phyloP scores from a whole-genome alignment of 2,888 invertebrate species.

The Gastracanthus pulcherrimus region DNA sequence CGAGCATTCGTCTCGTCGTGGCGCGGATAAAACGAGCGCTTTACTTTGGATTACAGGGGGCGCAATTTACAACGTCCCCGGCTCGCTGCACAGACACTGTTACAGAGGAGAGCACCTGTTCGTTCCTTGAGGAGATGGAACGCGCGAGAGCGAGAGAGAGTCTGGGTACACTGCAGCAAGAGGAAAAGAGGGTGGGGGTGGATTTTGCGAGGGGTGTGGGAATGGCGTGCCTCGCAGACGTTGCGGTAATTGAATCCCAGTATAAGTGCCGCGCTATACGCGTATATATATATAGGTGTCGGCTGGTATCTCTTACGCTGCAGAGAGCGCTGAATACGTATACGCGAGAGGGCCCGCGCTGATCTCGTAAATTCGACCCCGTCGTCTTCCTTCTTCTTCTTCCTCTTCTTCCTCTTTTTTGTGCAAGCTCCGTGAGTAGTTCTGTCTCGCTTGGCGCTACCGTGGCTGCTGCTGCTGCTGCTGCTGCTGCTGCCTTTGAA shows the following conservation, averaged over 20 bases:
- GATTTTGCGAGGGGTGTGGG: slow-evolving; percentile 66
- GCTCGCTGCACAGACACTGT: slow-evolving; percentile 73
- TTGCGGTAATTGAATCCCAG: slow-evolving; percentile 78
- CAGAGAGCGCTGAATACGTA: slow-evolving; percentile 49
- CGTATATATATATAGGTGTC: slow-evolving; percentile 19
- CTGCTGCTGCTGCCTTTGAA: slow-evolving; percentile 31
- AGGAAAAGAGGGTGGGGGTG: slow-evolving; percentile 54
- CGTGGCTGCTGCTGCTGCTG: neutral
- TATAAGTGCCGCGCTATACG: slow-evolving; percentile 64
- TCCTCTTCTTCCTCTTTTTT: neutral
- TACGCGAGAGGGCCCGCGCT: slow-evolving; percentile 29
- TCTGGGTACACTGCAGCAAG: slow-evolving; percentile 8
- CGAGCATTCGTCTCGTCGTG: slow-evolving; percentile 75
- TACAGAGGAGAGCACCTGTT: slow-evolving; percentile 77
- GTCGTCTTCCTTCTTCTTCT: slow-evolving; percentile 34
- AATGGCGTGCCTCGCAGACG: slow-evolving; percentile 76
- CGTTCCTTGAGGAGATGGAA: slow-evolving; percentile 72
- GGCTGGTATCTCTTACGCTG: neutral
- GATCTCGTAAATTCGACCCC: slow-evolving; percentile 54
- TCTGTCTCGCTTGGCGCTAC: neutral
- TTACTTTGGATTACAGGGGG: slow-evolving; percentile 76
- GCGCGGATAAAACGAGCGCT: slow-evolving; percentile 77
- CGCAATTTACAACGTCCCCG: slow-evolving; percentile 75
- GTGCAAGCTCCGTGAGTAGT: neutral
- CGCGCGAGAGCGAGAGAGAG: slow-evolving; percentile 59